phyloP scores from a whole-genome alignment of 2,113 vertebrate genomes.

The Albula glossodonta region DNA sequence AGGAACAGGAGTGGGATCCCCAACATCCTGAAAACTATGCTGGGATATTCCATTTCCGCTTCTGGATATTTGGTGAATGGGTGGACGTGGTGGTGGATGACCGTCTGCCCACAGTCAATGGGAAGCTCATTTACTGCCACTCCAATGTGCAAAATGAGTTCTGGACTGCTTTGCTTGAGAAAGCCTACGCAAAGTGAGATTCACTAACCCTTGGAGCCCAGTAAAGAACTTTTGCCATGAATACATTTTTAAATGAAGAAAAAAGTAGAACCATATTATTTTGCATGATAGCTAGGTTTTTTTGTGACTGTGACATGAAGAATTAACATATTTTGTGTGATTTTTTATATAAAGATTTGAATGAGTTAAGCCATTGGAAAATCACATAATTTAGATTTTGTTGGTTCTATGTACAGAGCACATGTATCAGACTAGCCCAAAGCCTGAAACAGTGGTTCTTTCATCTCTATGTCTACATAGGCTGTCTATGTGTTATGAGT shows the following conservation, averaged over 20 bases:
- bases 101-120: conserved; percentile 81
- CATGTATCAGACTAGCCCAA: background rate
- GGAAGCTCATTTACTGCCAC: conserved; percentile 84
- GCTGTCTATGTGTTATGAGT: conserved; percentile 87
- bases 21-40: conserved; percentile 75
- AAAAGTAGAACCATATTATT: background rate
- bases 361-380: background rate
- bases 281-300: background rate
- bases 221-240: background rate
- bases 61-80: conserved; percentile 92
- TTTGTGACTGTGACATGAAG: background rate
- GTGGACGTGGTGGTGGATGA: conserved; percentile 91
- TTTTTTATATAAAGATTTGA: background rate
- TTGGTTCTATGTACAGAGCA: background rate
- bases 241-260: background rate
- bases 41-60: conserved; percentile 91
- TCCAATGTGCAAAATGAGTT: conserved; percentile 85
- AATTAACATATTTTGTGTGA: background rate
- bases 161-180: conserved; percentile 91
- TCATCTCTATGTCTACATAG: conserved; percentile 54
- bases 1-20: conserved; percentile 87
- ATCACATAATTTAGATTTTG: background rate
- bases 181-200: conserved; percentile 89
- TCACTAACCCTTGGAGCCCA: background rate
- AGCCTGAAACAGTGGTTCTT: background rate